Conservation (phyloP, 1,140 invertebrate genomes). For the Drosophila mayri region DNA sequence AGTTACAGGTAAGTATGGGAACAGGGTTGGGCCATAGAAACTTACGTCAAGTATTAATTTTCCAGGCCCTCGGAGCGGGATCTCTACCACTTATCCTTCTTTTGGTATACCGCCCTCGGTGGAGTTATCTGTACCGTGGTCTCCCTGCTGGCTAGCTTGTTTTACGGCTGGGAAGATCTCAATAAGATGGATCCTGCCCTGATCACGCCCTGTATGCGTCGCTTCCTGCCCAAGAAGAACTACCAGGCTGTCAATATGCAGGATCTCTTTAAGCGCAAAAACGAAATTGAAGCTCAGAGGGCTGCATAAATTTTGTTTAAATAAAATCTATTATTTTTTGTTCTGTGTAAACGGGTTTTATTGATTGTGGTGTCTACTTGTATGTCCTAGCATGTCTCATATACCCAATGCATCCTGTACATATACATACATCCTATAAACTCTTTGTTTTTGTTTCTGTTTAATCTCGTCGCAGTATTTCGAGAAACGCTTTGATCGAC, state of each 20-base stretch:
- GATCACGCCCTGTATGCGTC: constrained; percentile 69
- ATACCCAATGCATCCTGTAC: constrained; percentile 24
- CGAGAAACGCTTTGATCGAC: constrained; percentile 90
- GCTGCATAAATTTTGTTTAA: constrained; percentile 6
- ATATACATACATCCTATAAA: constrained; percentile 27
- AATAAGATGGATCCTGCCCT: constrained; percentile 66
- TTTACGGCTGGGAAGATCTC: constrained; percentile 66
- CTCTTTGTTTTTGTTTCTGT: constrained; percentile 16
- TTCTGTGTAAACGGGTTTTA: constrained; percentile 18
- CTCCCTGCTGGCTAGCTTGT: constrained; percentile 41
- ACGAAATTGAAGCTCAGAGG: neutral
- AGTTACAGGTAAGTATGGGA: constrained; percentile 63
- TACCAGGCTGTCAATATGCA: constrained; percentile 56
- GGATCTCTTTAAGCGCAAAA: constrained; percentile 56
- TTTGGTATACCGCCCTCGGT: constrained; percentile 71
- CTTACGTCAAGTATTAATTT: neutral
- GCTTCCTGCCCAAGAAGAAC: constrained; percentile 64
- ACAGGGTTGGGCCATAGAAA: accelerated
- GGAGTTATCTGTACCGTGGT: constrained; percentile 51
- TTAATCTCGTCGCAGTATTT: constrained; percentile 88
- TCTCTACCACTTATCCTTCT: constrained; percentile 71
- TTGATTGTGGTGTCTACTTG: constrained; percentile 18
- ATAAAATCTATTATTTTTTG: constrained; percentile 11
- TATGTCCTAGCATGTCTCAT: constrained; percentile 2
- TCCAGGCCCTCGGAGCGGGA: constrained; percentile 66